Evolutionary conservation across 53 echinoderm and acorn worm genomes (phyloP).

Genomic region (Echinometra lucunter): DNA sequence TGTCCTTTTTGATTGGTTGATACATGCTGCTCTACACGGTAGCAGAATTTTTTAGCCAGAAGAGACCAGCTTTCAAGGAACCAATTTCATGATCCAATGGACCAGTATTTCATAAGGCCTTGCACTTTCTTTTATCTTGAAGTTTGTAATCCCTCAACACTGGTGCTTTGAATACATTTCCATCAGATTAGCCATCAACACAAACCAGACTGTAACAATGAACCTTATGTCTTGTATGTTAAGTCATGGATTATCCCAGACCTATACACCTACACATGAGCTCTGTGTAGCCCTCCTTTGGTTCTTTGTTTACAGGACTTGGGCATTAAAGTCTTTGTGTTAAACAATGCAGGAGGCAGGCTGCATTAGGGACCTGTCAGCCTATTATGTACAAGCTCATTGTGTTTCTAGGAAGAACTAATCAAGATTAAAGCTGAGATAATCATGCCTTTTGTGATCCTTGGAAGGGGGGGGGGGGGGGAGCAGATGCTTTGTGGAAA

Average conservation of each 20-base stretch:
- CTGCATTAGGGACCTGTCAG: neutral
- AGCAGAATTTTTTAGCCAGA: neutral
- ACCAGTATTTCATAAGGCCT: neutral
- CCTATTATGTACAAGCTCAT: neutral
- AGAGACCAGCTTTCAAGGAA: neutral
- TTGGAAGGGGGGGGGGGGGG: neutral
- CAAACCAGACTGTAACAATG: neutral
- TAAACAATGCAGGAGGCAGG: neutral
- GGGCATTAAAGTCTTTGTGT: neutral
- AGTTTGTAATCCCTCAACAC: neutral
- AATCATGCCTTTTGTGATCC: neutral
- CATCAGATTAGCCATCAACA: neutral
- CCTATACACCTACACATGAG: neutral
- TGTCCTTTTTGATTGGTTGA: too few species aligned
- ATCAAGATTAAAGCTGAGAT: neutral
- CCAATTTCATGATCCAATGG: neutral
- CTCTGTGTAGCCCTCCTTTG: neutral
- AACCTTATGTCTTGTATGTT: neutral
- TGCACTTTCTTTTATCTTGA: neutral
- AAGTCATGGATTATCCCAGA: neutral
- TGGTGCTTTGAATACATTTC: neutral
- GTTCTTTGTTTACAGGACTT: neutral
- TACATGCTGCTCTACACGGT: neutral
- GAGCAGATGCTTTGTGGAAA: too few species aligned
- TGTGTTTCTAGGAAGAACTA: neutral